Conservation (phyloP, 2,797 vertebrate genomes). For the Margarornis squamiger region DNA sequence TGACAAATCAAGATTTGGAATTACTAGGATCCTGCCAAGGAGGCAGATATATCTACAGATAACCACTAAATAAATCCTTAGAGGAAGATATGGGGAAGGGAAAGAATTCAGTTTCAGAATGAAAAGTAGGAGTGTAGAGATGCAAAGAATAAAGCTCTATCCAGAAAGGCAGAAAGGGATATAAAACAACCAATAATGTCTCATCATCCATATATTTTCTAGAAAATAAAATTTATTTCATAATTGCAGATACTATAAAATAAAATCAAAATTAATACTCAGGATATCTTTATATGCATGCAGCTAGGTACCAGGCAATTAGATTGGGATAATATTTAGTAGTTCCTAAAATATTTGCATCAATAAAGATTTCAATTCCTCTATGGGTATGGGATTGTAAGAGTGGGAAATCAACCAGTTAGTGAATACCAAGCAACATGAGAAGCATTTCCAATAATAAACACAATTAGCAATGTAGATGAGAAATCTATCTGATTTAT, state of each 20-base stretch:
- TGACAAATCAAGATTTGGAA: neutral
- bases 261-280: neutral
- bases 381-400: neutral
- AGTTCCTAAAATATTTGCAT: constrained; percentile 7
- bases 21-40: neutral
- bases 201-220: neutral
- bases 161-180: neutral
- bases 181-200: neutral
- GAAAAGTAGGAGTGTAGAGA: neutral
- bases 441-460: constrained; percentile 66
- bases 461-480: constrained; percentile 53
- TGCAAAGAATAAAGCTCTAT: neutral
- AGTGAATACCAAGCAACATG: constrained; percentile 45
- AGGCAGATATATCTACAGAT: neutral
- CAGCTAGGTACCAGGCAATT: neutral
- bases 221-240: neutral
- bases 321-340: neutral
- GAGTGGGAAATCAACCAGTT: constrained; percentile 51
- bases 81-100: neutral
- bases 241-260: neutral
- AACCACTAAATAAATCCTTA: neutral
- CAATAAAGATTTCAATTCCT: constrained; percentile 11
- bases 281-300: neutral
- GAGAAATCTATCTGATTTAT: constrained; percentile 62
- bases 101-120: neutral